Base-by-base conservation (phyloP, 2,113 vertebrate genomes). In the Aegithalos caudatus region DNA sequence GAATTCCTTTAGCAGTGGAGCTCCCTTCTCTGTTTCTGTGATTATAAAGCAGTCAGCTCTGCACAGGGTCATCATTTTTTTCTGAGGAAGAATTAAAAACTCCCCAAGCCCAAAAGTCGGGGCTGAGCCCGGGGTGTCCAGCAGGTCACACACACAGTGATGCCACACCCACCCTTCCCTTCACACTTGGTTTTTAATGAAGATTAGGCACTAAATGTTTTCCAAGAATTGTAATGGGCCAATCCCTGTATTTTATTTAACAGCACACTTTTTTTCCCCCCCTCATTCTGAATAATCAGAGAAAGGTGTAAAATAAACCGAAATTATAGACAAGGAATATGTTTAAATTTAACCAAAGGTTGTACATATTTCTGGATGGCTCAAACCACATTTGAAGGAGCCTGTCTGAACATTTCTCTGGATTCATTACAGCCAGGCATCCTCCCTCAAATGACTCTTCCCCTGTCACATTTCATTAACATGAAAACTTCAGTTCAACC, bases 61-160 rank as follows among this genome's bases (percentile, higher is more conserved):
- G 38, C 42, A 14, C 51, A 33, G 48, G 21, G 25, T 11, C 70
- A 35, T 21, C 29, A 3, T 27, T 85, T 62, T 44, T 62, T 40
- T 42, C 88, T 2, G 2, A 61, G 42, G 21, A 37, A 40, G 11
- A 69, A 76, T 23, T n/a, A n/a, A 61, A 69, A 69, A 42, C 2
- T 9, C 11, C 17, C 29, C 22, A 6, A 42, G 35, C 21, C 54
- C 60, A 73, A 54, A 76, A n/a, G 44, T 29, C 4, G 1, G 33
- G 14, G 57, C 50, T 4, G 14, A 50, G 40, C 11, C 18, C 45
- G 58, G 29, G 24, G 14, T 14, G 48, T 77, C 51, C 10, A 14
- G 28, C 3, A 9, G 33, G 18, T 74, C n/a, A 48, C 1, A 2
- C 45, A 22, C 54, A 27, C 0, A 17, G 45, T 0, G 16, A 35